Percentiles rank a stretch among this genome's conserved stretches.
phyloP scores from a whole-genome alignment of 1,140 invertebrate species.

The Drosophila novamexicana region DNA sequence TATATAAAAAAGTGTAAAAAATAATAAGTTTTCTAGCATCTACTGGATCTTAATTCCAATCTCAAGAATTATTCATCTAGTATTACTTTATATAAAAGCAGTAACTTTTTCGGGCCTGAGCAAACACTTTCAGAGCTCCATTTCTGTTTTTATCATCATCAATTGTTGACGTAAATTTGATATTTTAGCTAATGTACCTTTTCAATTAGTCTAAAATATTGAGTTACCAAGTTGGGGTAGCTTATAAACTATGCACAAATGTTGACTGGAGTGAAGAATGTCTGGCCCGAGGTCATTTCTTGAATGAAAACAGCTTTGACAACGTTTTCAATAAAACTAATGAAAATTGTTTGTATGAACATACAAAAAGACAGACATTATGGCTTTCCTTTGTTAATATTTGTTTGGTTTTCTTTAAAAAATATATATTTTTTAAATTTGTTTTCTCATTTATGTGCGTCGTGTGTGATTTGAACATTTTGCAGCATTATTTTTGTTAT shows the following conservation, averaged over 20 bases:
- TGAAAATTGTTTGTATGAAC: conserved; percentile 36
- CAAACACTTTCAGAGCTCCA: neutral
- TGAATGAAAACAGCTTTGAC: conserved; percentile 1
- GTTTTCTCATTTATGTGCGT: conserved; percentile 9
- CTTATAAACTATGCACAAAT: neutral
- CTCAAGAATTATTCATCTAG: no score
- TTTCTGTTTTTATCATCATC: neutral
- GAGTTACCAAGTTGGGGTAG: neutral
- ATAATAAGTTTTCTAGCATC: no score
- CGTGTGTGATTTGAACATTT: conserved; percentile 35
- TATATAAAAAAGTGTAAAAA: no score
- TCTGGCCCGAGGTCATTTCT: neutral
- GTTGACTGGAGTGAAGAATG: neutral
- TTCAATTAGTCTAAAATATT: conserved; percentile 16
- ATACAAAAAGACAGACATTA: neutral
- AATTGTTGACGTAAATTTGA: conserved; percentile 15
- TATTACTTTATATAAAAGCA: no score
- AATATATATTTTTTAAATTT: conserved; percentile 8
- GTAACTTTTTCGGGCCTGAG: neutral
- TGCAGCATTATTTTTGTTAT: conserved; percentile 28
- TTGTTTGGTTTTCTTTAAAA: neutral
- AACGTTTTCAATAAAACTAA: conserved; percentile 27
- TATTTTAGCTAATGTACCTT: conserved; percentile 8
- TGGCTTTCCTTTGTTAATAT: neutral
- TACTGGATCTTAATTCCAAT: no score